A percentile compares a stretch with the other conserved stretches of the same genome.
These are phyloP conservation scores for Dasypus novemcinctus DNA, from an alignment of 2,113 vertebrate genomes.

Conservation along the genomic window DNA sequence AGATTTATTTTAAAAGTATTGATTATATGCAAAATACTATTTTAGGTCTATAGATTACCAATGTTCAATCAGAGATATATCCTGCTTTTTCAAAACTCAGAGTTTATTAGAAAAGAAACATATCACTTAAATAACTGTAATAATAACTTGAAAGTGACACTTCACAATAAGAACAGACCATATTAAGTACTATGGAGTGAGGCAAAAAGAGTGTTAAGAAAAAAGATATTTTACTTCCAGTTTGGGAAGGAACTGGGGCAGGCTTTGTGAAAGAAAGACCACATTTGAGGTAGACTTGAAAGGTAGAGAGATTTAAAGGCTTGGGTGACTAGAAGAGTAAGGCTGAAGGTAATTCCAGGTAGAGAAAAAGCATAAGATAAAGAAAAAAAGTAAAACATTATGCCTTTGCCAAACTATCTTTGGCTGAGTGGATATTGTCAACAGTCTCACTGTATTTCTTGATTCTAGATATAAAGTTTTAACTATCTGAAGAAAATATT, in stretches of 20 bases:
- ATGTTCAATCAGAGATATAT: neutral
- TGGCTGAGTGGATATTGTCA: neutral
- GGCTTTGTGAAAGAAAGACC: neutral
- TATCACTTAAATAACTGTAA: neutral
- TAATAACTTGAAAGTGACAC: neutral
- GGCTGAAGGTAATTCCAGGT: neutral
- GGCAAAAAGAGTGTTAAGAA: neutral
- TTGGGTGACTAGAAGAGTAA: neutral
- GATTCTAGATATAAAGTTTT: neutral
- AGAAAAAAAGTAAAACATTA: neutral
- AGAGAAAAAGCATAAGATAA: neutral
- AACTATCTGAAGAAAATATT: neutral
- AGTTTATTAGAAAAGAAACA: neutral
- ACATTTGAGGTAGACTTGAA: neutral
- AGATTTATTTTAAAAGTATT: neutral
- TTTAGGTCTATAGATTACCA: slow-evolving; percentile 5
- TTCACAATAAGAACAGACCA: neutral
- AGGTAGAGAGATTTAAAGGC: neutral
- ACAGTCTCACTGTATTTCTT: neutral
- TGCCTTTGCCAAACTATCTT: neutral
- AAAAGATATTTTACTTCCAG: neutral
- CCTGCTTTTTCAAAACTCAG: neutral
- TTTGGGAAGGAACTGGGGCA: neutral
- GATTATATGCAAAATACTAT: neutral
- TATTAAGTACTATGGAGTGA: neutral